Evolutionary conservation across 2,113 vertebrate genomes (phyloP), one percentile per base, ranked within the genome.

Genomic region (Hemiprocne comata): DNA sequence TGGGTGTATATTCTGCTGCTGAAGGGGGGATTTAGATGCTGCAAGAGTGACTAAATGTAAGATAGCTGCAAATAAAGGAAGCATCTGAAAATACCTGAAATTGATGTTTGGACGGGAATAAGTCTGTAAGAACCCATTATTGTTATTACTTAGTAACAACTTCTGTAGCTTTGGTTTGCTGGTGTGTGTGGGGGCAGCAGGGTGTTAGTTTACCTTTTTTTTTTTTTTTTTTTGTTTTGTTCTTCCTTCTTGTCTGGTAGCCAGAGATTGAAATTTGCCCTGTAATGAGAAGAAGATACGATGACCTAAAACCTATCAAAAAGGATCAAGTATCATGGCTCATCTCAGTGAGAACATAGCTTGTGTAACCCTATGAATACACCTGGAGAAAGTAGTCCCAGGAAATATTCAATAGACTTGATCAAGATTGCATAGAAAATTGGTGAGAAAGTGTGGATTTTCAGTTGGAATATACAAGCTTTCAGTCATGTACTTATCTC

Each of bases 51-150:
- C 55, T 91, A 83, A 74, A 83, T 89, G 16, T 31, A 75, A 89
- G 81, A 81, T 69, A 89, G n/a, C 53, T 89, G 54, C 66, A 90
- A 89, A 80, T 90, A 79, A 84, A 67, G 42, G 16, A 18, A 92
- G 31, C 55, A 53, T 71, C 70, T 89, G 61, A 90, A 94, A 90
- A 87, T 62, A 57, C 8, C 79, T 64, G 38, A 62, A 94, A 13
- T 9, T 70, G 28, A 6, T 76, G 36, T 71, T 89, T 71, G 28
- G 38, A n/a, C 31, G 44, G 19, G 44, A 80, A 38, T 60, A 50
- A 23, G 6, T 86, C 62, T 12, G 1, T 95, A 79, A 80, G 51
- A 90, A 42, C 18, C 19, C 9, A 9, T 24, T 16, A 25, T 33
- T 44, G 8, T 33, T 90, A 16, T 3, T 84, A 66, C 71, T 54